phyloP scores from a whole-genome alignment of 1,140 invertebrate genomes.

The Lordiphosa mommai region DNA sequence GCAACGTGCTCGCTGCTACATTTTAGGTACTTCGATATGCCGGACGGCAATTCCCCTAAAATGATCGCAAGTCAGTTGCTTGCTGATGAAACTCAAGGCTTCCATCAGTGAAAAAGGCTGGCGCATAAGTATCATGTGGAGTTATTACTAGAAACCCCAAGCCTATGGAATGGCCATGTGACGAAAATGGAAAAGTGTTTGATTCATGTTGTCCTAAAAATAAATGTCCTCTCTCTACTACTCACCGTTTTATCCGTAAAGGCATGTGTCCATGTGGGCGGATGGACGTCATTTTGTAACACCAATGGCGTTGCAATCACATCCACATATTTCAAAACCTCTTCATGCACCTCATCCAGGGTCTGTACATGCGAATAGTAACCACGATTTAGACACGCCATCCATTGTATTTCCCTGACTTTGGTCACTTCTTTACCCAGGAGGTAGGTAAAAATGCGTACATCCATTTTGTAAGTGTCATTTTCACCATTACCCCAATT shows the following conservation, averaged over 20 bases:
- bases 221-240: too few relatives aligned
- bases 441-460: constrained; percentile 98
- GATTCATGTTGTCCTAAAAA: neutral
- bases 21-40: too few relatives aligned
- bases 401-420: constrained; percentile 93
- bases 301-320: constrained; percentile 94
- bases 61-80: too few relatives aligned
- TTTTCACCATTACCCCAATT: constrained; percentile 87
- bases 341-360: constrained; percentile 94
- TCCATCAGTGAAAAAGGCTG: too few relatives aligned
- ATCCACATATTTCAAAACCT: constrained; percentile 95
- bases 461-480: constrained; percentile 84
- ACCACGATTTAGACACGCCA: constrained; percentile 97
- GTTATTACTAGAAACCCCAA: too few relatives aligned
- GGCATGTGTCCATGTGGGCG: constrained; percentile 93
- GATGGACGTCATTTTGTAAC: constrained; percentile 87
- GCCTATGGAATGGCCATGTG: too few relatives aligned
- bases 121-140: too few relatives aligned
- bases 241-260: constrained; percentile 91
- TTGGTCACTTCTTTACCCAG: constrained; percentile 97
- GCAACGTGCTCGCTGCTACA: too few relatives aligned
- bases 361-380: constrained; percentile 96
- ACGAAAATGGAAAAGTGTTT: too few relatives aligned
- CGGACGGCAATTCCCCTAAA: too few relatives aligned
- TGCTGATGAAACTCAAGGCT: too few relatives aligned